Percentiles rank a stretch among this genome's conserved stretches.
Conservation (phyloP, 2,113 vertebrate species). For the Dromas ardeola region DNA sequence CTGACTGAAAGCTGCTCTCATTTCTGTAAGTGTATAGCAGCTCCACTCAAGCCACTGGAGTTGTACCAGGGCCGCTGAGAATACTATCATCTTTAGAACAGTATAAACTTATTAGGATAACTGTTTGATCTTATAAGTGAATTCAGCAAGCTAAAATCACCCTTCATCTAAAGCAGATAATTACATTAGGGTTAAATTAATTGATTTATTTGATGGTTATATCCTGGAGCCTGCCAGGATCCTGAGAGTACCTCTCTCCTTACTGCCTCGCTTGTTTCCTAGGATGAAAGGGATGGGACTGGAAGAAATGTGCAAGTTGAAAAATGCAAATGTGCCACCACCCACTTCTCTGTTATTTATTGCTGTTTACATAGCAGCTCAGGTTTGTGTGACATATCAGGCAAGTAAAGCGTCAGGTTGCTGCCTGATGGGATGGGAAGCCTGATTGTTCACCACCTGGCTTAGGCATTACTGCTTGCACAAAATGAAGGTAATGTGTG, state of each 20-base stretch:
- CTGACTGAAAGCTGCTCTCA: background rate
- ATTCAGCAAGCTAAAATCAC: conserved; percentile 39
- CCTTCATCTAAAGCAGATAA: conserved; percentile 43
- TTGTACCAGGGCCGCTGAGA: background rate
- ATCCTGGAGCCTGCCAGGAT: background rate
- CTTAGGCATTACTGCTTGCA: background rate
- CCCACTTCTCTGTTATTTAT: conserved; percentile 10
- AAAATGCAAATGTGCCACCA: background rate
- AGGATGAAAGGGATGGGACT: background rate
- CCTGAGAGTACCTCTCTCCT: background rate
- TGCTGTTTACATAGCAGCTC: conserved; percentile 22
- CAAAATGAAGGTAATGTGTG: background rate
- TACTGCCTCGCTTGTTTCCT: background rate
- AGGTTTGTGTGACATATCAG: background rate
- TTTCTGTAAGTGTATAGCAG: background rate
- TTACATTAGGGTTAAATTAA: conserved; percentile 32
- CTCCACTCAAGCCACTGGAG: background rate
- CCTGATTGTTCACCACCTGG: background rate
- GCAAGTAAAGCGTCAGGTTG: background rate
- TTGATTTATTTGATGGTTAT: conserved; percentile 33
- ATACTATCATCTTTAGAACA: background rate
- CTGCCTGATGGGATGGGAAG: background rate
- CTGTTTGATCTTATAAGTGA: conserved; percentile 33
- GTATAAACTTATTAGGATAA: conserved; percentile 36
- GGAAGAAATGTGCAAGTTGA: background rate